Evolutionary conservation across 1,140 invertebrate genomes (phyloP).

Genomic region (Euura saliciscinereae): DNA sequence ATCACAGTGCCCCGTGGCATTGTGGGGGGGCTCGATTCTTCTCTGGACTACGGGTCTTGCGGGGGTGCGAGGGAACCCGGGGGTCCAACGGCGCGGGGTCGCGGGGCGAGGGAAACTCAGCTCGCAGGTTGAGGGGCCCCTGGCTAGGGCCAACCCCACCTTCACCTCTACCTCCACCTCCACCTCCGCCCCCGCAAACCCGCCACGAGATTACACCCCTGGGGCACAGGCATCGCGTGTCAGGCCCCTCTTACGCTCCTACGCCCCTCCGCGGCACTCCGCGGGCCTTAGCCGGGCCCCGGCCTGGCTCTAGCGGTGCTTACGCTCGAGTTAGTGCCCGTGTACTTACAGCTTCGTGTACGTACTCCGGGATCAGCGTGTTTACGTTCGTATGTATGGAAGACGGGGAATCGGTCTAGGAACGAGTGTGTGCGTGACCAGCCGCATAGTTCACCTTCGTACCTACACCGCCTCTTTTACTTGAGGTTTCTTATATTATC

Average conservation of each 20-base stretch:
- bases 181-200: slow-evolving; percentile 53
- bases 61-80: slow-evolving; percentile 9
- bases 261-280: slow-evolving; percentile 20
- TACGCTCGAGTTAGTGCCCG: no score
- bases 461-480: no score
- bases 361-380: no score
- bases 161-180: slow-evolving; percentile 25
- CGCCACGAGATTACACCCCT: slow-evolving; percentile 54
- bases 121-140: slow-evolving; percentile 27
- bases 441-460: no score
- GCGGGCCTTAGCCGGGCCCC: slow-evolving; percentile 7
- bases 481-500: no score
- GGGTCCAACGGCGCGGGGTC: slow-evolving; percentile 6
- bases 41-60: slow-evolving; percentile 19
- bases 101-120: slow-evolving; percentile 12
- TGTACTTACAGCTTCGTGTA: no score
- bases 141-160: slow-evolving; percentile 17
- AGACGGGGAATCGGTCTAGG: no score
- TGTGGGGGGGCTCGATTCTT: slow-evolving; percentile 37
- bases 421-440: no score
- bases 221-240: slow-evolving; percentile 57
- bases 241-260: slow-evolving; percentile 53
- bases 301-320: no score
- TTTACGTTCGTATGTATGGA: no score
- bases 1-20: slow-evolving; percentile 57